phyloP scores from a whole-genome alignment of 2,113 vertebrate genomes.

The Campylomormyrus numenius region DNA sequence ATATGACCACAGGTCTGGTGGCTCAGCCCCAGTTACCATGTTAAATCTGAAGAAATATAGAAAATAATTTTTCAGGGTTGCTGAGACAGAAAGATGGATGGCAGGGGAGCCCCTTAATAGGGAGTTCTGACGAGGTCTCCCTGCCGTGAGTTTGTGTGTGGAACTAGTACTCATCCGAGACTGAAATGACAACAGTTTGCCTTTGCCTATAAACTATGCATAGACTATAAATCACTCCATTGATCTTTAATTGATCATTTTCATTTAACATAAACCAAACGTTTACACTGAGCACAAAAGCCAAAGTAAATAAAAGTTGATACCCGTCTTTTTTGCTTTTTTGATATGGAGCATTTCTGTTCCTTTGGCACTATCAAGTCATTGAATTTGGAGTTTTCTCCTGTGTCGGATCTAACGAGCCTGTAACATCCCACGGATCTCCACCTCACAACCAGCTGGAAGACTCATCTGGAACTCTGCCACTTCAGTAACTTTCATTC shows the following conservation, averaged over 20 bases:
- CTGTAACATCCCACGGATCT: slow-evolving; percentile 16
- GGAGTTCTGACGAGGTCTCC: neutral
- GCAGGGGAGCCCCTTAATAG: neutral
- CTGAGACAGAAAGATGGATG: neutral
- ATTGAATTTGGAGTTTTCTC: slow-evolving; percentile 45
- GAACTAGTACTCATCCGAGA: neutral
- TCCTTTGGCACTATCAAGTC: slow-evolving; percentile 34
- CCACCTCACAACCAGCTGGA: slow-evolving; percentile 45
- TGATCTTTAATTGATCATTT: neutral
- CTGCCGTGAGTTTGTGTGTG: neutral
- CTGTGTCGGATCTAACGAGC: slow-evolving; percentile 33
- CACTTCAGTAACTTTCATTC: slow-evolving; percentile 27
- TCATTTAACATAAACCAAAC: neutral
- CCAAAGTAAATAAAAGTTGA: neutral
- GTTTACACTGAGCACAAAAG: neutral
- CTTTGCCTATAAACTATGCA: neutral
- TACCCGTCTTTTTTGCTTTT: neutral
- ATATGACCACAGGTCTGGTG: neutral
- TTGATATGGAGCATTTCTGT: neutral
- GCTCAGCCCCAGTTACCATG: neutral
- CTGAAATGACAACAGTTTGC: neutral
- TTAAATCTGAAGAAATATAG: neutral
- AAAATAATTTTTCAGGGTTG: neutral
- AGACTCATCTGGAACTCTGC: slow-evolving; percentile 37
- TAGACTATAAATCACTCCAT: neutral